phyloP scores from a whole-genome alignment of 2,113 vertebrate species.

The Hippocampus barbouri region DNA sequence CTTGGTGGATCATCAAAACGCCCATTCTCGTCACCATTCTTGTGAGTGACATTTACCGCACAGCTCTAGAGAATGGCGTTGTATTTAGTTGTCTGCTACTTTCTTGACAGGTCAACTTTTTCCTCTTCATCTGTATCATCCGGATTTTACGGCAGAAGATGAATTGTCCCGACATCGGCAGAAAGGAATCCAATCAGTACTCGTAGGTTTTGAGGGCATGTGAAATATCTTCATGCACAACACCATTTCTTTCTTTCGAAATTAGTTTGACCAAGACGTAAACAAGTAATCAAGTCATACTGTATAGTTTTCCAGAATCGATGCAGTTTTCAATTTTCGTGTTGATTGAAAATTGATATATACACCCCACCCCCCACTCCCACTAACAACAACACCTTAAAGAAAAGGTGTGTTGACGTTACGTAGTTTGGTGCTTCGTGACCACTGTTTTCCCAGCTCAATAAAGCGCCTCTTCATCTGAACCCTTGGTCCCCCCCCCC shows the following conservation, averaged over 20 bases:
- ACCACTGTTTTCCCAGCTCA: neutral
- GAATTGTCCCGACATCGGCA: conserved; percentile 85
- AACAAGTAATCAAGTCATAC: neutral
- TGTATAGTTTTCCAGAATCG: neutral
- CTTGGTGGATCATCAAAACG: conserved; percentile 94
- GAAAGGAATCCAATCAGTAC: conserved; percentile 88
- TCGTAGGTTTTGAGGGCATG: conserved; percentile 75
- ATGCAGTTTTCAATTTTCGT: too few species aligned
- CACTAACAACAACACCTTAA: too few species aligned
- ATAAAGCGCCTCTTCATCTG: neutral
- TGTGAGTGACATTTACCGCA: conserved; percentile 70
- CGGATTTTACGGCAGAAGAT: conserved; percentile 93
- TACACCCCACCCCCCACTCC: too few species aligned
- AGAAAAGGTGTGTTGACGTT: neutral
- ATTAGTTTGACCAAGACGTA: neutral
- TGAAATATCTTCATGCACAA: neutral
- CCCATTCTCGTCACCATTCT: conserved; percentile 87
- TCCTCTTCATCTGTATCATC: conserved; percentile 92
- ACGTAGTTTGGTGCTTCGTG: conserved; percentile 1
- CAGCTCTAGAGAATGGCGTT: neutral
- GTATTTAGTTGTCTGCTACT: conserved; percentile 13
- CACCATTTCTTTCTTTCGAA: neutral
- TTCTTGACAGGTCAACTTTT: conserved; percentile 82
- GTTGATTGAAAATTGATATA: too few species aligned
- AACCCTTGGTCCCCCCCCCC: conserved; percentile 14